Percentiles rank a stretch among this genome's conserved stretches.
Evolutionary conservation across 2,797 vertebrate species (phyloP).

Genomic region (Melanotaenia trifasciata): DNA sequence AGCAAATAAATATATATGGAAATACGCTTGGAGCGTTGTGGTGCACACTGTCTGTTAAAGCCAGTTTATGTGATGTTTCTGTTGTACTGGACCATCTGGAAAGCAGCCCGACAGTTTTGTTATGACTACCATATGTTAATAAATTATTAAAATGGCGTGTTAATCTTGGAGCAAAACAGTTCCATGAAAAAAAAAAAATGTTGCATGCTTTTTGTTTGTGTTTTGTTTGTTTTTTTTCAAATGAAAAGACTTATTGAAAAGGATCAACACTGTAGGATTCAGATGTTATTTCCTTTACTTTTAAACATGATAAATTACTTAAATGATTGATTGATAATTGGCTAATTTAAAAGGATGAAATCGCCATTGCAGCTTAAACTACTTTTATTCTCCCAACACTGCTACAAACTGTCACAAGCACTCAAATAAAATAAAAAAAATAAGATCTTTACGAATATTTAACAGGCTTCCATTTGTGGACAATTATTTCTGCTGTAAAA

Average conservation of each 20-base stretch:
- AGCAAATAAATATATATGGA: slow-evolving; percentile 26
- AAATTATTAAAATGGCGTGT: background rate
- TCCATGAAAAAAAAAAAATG: background rate
- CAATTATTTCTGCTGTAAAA: background rate
- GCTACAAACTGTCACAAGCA: background rate
- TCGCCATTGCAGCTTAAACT: background rate
- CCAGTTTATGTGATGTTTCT: slow-evolving; percentile 12
- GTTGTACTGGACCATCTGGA: slow-evolving; percentile 11
- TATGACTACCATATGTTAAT: slow-evolving; percentile 9
- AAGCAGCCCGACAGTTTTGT: slow-evolving; percentile 16
- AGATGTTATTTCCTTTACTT: background rate
- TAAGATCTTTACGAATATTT: too few relatives aligned
- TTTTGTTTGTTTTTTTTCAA: too few relatives aligned
- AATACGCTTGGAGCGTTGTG: slow-evolving; percentile 19
- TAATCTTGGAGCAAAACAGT: background rate
- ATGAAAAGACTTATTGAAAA: background rate
- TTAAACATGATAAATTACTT: background rate
- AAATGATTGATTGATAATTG: background rate
- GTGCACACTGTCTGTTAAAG: slow-evolving; percentile 5
- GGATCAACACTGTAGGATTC: background rate
- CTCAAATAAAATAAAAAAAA: too few relatives aligned
- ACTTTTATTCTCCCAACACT: background rate
- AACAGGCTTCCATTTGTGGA: background rate
- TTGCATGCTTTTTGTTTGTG: background rate
- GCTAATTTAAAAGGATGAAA: background rate